Conservation (phyloP, 1,140 invertebrate genomes). For the Drosophila punjabiensis region DNA sequence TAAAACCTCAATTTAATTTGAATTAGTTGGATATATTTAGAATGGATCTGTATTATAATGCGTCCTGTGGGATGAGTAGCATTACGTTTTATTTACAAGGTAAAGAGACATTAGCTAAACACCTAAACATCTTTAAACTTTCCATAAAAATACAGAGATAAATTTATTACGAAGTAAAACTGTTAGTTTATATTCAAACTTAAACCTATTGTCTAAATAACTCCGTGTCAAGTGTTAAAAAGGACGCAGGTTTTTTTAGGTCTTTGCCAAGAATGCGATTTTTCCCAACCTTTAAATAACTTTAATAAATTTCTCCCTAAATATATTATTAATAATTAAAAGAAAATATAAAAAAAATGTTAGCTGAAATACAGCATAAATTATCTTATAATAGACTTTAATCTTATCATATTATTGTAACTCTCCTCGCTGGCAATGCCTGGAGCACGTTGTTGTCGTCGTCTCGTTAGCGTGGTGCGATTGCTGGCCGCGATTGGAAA, state of each 20-base stretch:
- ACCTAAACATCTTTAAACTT: too few species aligned
- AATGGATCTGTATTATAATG: not conserved
- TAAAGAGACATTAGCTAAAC: too few species aligned
- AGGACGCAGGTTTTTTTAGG: too few species aligned
- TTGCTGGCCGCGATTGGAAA: slow-evolving; percentile 77
- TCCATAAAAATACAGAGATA: too few species aligned
- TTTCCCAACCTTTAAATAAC: too few species aligned
- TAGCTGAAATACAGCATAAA: not conserved
- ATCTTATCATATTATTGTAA: slow-evolving; percentile 10
- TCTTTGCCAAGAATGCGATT: too few species aligned
- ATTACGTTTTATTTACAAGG: not conserved
- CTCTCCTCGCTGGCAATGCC: slow-evolving; percentile 62
- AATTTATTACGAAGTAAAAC: too few species aligned
- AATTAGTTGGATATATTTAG: not conserved
- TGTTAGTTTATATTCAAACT: too few species aligned
- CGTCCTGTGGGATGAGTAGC: accelerated
- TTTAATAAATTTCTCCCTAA: not conserved
- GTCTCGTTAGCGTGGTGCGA: slow-evolving; percentile 80
- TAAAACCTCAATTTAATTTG: not conserved
- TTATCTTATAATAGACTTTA: not conserved
- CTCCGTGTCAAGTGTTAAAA: too few species aligned
- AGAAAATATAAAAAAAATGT: not conserved
- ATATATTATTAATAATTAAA: not conserved
- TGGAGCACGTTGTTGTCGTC: slow-evolving; percentile 78
- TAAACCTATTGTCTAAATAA: too few species aligned